Conservation (phyloP, 2,888 invertebrate genomes). For the Dryocosmus kuriphilus region DNA sequence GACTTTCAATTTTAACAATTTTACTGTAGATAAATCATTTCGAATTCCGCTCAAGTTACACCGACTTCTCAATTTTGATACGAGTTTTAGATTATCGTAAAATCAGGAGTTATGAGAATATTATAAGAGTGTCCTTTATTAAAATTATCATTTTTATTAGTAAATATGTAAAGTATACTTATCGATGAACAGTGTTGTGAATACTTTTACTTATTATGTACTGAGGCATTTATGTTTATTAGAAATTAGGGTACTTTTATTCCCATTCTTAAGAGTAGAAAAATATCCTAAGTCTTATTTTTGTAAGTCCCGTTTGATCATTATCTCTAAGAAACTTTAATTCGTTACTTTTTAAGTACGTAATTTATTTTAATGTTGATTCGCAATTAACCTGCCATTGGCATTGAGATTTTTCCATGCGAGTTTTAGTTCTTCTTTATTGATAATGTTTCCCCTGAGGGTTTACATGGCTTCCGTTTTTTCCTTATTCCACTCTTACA, state of each 20-base stretch:
- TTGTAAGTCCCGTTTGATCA: not conserved
- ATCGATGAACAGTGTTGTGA: conserved; percentile 54
- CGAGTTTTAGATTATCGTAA: not conserved
- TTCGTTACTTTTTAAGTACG: not conserved
- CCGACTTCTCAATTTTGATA: not conserved
- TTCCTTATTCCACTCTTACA: too few relatives aligned
- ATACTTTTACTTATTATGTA: conserved; percentile 42
- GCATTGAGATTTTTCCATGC: conserved; percentile 93
- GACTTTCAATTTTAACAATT: not conserved
- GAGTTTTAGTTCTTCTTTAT: conserved; percentile 95
- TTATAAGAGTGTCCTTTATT: conserved; percentile 65
- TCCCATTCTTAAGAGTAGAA: not conserved
- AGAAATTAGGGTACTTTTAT: not conserved
- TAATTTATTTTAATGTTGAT: not conserved
- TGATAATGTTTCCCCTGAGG: too few relatives aligned
- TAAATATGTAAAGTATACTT: conserved; percentile 70
- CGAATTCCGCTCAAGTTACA: conserved; percentile 28
- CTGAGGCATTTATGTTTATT: too few relatives aligned
- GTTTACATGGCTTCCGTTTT: too few relatives aligned
- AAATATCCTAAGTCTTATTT: not conserved
- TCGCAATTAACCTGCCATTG: conserved; percentile 88
- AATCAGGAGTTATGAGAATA: not conserved
- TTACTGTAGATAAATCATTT: conserved; percentile 26
- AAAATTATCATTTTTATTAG: conserved; percentile 73
- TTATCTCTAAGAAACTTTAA: not conserved